Percentiles rank a stretch among this genome's conserved stretches.
phyloP scores from a whole-genome alignment of 1,140 invertebrate species.

The Aricia agestis region DNA sequence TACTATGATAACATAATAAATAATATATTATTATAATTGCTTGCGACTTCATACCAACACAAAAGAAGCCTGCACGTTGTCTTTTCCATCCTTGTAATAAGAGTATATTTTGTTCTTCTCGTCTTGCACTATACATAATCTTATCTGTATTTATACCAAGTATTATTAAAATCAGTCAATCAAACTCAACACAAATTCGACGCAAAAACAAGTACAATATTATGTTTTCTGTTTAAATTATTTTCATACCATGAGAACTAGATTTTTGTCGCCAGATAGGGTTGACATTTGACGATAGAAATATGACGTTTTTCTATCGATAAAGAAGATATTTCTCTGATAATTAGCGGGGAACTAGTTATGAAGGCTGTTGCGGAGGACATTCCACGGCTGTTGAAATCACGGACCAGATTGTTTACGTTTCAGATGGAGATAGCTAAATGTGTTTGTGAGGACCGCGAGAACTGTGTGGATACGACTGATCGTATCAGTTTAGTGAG shows the following conservation, averaged over 20 bases:
- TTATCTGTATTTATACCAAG: too few relatives aligned
- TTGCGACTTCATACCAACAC: too few relatives aligned
- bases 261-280: background rate
- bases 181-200: too few relatives aligned
- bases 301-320: background rate
- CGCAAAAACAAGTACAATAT: too few relatives aligned
- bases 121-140: too few relatives aligned
- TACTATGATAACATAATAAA: too few relatives aligned
- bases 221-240: background rate
- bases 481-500: background rate
- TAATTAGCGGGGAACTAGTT: background rate
- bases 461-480: slow-evolving; percentile 32
- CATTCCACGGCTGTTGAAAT: slow-evolving; percentile 53
- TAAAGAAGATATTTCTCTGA: background rate
- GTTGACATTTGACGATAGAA: background rate
- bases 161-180: too few relatives aligned
- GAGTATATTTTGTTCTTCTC: too few relatives aligned
- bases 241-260: background rate
- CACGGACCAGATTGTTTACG: slow-evolving; percentile 59
- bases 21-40: too few relatives aligned
- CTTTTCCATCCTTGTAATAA: too few relatives aligned
- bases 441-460: slow-evolving; percentile 35
- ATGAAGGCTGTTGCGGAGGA: slow-evolving; percentile 36
- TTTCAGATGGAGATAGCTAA: slow-evolving; percentile 58
- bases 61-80: too few relatives aligned